Base-by-base conservation (phyloP, 2,888 invertebrate species). In the Trissolcus brochymenae region DNA sequence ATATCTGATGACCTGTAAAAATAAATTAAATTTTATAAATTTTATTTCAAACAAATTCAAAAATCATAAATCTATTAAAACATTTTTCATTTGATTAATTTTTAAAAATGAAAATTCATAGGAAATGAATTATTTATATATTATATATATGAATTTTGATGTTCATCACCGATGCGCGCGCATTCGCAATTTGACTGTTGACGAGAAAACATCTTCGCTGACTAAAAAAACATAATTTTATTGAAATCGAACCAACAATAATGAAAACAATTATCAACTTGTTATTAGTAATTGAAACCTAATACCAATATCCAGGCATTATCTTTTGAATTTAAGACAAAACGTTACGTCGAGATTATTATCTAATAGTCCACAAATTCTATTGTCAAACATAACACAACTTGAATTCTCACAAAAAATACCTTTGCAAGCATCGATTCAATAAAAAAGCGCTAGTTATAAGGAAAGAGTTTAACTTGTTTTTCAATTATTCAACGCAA, bases 1-100 rank as follows among this genome's bases (percentile, higher is more conserved):
- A 87, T 76, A 81, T 88, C 88, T 6, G 89, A 88, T 13, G 84
- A 82, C 67, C 88, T 88, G 16, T 6, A 21, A 57, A 60, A 46
- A 0, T 0, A 4, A 46, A 14, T 46, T 14, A 14, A 14, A 1
- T 14, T 1, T 16, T 4, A 16, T 46, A 1, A 46, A 4, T 46
- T 14, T 6, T 4, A 3, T 4, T 14, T 11, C 11, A 43, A 43
- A 43, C n/a, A 43, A 43, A 43, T 43, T 43, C 4, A 9, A 0
- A 9, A 43, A 43, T 43, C 3, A n/a, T 13, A 43, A 11, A 43
- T n/a, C 11, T 43, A 4, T 14, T 43, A 6, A 43, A 43, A n/a
- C 0, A 13, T 14, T 11, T 7, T 25, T 41, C 2, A 40, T 14
- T 41, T 43, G 19, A 13, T 17, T 19, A 40, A 19, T 56, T 6